phyloP scores from a whole-genome alignment of 1,140 invertebrate species.

The Tyrophagus putrescentiae region DNA sequence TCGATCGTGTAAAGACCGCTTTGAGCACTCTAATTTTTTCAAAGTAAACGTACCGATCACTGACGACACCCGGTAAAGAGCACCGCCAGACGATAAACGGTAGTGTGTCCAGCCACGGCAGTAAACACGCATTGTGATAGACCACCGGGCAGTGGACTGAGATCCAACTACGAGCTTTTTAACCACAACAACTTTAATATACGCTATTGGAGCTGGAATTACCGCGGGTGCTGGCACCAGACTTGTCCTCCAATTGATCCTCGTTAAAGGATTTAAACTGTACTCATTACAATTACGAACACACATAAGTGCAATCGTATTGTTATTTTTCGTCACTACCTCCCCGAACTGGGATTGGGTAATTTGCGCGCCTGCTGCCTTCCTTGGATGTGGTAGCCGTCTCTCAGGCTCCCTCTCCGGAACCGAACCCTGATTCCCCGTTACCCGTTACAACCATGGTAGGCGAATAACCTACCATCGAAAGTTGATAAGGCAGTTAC shows the following conservation, averaged over 20 bases:
- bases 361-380: conserved; percentile 76
- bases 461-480: no score
- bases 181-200: conserved; percentile 54
- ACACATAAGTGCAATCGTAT: conserved; percentile 59
- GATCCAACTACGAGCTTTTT: conserved; percentile 38
- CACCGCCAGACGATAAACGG: conserved; percentile 29
- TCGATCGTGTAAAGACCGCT: conserved; percentile 31
- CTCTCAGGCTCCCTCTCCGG: conserved; percentile 65
- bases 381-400: conserved; percentile 82
- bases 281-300: conserved; percentile 72
- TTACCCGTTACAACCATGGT: no score
- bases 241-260: conserved; percentile 76
- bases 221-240: conserved; percentile 54
- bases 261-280: conserved; percentile 76
- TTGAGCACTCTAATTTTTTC: conserved; percentile 56
- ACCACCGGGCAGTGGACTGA: conserved; percentile 32
- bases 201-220: conserved; percentile 79
- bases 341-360: conserved; percentile 62
- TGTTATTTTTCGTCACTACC: conserved; percentile 73
- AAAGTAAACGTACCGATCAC: conserved; percentile 47
- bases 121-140: conserved; percentile 33
- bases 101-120: conserved; percentile 7
- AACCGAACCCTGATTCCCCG: conserved; percentile 43
- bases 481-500: no score
- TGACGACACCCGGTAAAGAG: conserved; percentile 34